Base-by-base conservation (phyloP, 1,140 invertebrate genomes). In the Hirudo medicinalis region DNA sequence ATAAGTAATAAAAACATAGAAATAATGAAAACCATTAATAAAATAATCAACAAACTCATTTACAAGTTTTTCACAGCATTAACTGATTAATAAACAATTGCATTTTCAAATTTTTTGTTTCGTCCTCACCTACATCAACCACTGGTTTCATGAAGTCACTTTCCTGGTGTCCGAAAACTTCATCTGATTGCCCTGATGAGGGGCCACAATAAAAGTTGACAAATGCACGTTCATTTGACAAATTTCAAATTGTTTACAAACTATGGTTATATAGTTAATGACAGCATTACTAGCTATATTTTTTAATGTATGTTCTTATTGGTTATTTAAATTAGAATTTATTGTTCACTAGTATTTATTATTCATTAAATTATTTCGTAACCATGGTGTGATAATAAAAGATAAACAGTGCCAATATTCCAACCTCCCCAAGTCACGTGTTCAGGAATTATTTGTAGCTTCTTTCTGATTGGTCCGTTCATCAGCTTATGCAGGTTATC, bases 81-180 rank as follows among this genome's bases (percentile, higher is more conserved):
- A 63, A 25, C 17, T 63, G 22, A 32, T 63, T 63, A 22, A 11
- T 25, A 63, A 20, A 63, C 22, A 63, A 63, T 25, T 25, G 19
- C 8, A n/a, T 63, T 63, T 25, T 5, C 22, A 22, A 63, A 63
- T 27, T 29, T 4, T 17, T 53, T 89, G 76, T 70, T 63, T 20
- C 40, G 22, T 25, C 32, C 40, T 87, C 86, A 81, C 91, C 90
- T 76, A 87, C 83, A 63, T 87, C 77, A 17, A 87, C 86, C 32
- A 89, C 89, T 19, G 90, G 89, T 78, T 89, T 90, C 90, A 93
- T 92, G 76, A 92, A 92, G 78, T 92, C 91, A 25, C 74, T 85
- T 22, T 71, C 74, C 36, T 90, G 84, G 19, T 77, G 79, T 53
- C 77, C 72, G 79, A 91, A 91, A 0, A 92, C 90, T 0, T 72